Evolutionary conservation across 2,797 vertebrate genomes (phyloP).

Genomic region (Falco naumanni): DNA sequence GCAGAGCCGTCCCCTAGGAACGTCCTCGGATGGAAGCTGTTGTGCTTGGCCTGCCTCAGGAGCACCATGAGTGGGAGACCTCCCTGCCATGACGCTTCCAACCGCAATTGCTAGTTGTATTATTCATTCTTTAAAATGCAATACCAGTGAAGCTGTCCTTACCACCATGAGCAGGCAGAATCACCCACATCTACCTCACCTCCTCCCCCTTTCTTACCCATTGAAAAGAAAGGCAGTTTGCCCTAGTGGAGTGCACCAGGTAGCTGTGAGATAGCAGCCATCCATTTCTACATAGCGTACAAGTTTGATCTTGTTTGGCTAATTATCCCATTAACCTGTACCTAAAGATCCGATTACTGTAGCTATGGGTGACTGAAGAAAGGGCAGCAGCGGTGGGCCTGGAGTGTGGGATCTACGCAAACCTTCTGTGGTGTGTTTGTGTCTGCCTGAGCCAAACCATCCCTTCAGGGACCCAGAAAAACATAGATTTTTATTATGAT

Average conservation of each 20-base stretch:
- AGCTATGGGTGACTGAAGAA: constrained; percentile 73
- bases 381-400: not conserved
- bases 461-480: not conserved
- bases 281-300: constrained; percentile 66
- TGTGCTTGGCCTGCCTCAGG: constrained; percentile 20
- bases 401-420: not conserved
- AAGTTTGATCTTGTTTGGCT: constrained; percentile 74
- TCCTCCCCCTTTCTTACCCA: constrained; percentile 61
- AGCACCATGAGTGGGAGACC: not conserved
- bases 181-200: constrained; percentile 66
- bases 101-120: constrained; percentile 47
- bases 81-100: constrained; percentile 39
- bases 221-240: constrained; percentile 68
- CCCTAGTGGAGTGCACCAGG: constrained; percentile 48
- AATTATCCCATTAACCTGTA: constrained; percentile 81
- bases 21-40: constrained; percentile 11
- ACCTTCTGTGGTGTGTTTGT: not conserved
- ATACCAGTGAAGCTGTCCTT: constrained; percentile 55
- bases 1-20: not conserved
- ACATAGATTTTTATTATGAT: not conserved
- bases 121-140: constrained; percentile 67
- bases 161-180: constrained; percentile 46
- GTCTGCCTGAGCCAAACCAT: not conserved
- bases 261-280: constrained; percentile 65
- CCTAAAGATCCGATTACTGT: constrained; percentile 74